Evolutionary conservation across 2,113 vertebrate genomes (phyloP).

Genomic region (Channa argus): DNA sequence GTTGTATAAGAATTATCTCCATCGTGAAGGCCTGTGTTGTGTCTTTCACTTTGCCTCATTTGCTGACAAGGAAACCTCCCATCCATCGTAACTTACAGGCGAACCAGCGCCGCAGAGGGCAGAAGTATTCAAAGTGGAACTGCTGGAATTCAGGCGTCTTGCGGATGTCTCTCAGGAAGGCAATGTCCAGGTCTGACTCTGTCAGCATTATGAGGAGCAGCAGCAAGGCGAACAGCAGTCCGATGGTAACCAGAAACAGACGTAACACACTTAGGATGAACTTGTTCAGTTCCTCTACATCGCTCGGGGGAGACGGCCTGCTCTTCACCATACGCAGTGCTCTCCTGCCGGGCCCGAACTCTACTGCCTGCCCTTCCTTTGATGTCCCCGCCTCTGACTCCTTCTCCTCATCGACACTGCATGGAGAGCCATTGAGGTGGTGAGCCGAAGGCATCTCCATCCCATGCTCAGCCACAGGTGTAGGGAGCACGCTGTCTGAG

Average conservation of each 20-base stretch:
- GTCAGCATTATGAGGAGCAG: conserved; percentile 95
- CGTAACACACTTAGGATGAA: conserved; percentile 95
- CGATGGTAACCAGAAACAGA: conserved; percentile 94
- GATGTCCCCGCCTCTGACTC: conserved; percentile 82
- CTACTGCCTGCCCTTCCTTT: conserved; percentile 73
- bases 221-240: conserved; percentile 94
- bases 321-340: conserved; percentile 76
- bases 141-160: conserved; percentile 98
- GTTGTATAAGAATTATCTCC: conserved; percentile 16
- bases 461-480: conserved; percentile 90
- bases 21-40: conserved; percentile 23
- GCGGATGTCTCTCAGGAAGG: conserved; percentile 97
- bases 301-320: conserved; percentile 64
- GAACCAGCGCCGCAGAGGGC: conserved; percentile 98
- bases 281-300: conserved; percentile 92
- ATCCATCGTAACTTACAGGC: conserved; percentile 95
- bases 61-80: conserved; percentile 91
- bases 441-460: conserved; percentile 87
- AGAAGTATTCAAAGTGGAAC: conserved; percentile 98
- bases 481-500: conserved; percentile 91
- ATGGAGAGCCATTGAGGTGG: conserved; percentile 89
- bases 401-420: conserved; percentile 89
- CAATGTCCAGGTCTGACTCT: conserved; percentile 96
- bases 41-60: conserved; percentile 75
- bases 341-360: conserved; percentile 80